These are phyloP conservation scores for Coluber constrictor DNA, from an alignment of 2,797 vertebrate genomes.

Conservation along the genomic window DNA sequence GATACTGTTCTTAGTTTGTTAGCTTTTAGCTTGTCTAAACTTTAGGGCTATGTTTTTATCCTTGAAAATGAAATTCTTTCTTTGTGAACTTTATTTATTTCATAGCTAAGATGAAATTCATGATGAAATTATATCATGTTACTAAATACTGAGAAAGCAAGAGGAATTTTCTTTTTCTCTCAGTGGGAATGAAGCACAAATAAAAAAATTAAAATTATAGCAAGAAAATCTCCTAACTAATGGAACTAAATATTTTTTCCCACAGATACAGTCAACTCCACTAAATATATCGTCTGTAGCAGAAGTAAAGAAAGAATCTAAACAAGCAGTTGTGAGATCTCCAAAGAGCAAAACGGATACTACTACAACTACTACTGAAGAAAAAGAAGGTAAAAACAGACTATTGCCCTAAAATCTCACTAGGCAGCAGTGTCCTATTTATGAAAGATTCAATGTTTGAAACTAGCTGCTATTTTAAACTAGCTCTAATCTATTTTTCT, in stretches of 20 bases:
- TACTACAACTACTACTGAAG: conserved; percentile 53
- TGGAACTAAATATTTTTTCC: conserved; percentile 12
- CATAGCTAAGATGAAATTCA: background rate
- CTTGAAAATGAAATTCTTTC: background rate
- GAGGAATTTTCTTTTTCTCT: background rate
- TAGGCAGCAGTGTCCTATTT: background rate
- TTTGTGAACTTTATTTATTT: background rate
- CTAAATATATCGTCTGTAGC: conserved; percentile 80
- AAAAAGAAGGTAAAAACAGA: conserved; percentile 58
- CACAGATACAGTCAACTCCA: conserved; percentile 72
- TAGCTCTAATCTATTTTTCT: background rate
- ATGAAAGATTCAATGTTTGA: background rate
- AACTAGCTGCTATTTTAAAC: background rate
- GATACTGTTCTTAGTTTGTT: background rate
- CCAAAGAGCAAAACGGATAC: conserved; percentile 64
- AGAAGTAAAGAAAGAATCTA: conserved; percentile 78
- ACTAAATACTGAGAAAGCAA: background rate
- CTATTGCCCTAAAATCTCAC: background rate
- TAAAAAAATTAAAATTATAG: background rate
- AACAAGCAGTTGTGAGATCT: conserved; percentile 64
- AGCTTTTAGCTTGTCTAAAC: background rate
- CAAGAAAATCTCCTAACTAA: background rate
- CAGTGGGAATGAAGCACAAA: background rate
- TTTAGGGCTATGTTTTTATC: background rate
- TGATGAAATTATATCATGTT: background rate